Base-by-base conservation (phyloP, 2,113 vertebrate genomes). In the Gopherus evgoodei region DNA sequence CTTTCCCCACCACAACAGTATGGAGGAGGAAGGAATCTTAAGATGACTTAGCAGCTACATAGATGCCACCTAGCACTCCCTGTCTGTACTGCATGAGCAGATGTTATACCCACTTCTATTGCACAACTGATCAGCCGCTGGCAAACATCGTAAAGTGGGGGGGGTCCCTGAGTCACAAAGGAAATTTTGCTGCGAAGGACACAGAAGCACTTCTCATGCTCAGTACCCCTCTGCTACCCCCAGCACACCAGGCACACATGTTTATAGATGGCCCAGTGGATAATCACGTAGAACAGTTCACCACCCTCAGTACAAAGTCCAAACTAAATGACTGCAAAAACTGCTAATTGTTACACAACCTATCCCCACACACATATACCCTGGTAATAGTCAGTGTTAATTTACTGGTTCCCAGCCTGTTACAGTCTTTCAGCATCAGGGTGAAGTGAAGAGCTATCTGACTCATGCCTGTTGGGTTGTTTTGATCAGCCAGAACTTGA, bases 401-500 rank as follows among this genome's bases (percentile, higher is more conserved):
- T 98, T 97, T 97, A 97, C 92, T 95, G 91, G 81, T 65, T 97
- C 93, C 80, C 17, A 56, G 59, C 96, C 91, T 80, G 78, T 94
- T 94, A 93, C 95, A 96, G 91, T n/a, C 95, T 97, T 97, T 96
- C 95, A 95, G 94, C 49, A 13, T 90, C 50, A 84, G 49, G 53
- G 81, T 95, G 91, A 94, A 95, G 91, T 97, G 94, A 94, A 97
- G 96, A 97, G 82, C 95, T 97, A 96, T 96, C 97, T 95, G 91
- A 82, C 83, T 93, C 90, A 93, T 86, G 95, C 97, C 98, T 87
- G 25, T 38, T 86, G 98, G 96, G 91, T 54, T 96, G 92, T 95
- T 97, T 95, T 95, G 96, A 98, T 97, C 96, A 95, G 85, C 94
- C 14, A 75, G 69, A 95, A 95, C 90, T 98, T 97, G 90, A 98